Percentiles rank a stretch among this genome's conserved stretches.
These are phyloP conservation scores for Vimba vimba DNA, from an alignment of 2,113 vertebrate genomes.

Conservation along the genomic window DNA sequence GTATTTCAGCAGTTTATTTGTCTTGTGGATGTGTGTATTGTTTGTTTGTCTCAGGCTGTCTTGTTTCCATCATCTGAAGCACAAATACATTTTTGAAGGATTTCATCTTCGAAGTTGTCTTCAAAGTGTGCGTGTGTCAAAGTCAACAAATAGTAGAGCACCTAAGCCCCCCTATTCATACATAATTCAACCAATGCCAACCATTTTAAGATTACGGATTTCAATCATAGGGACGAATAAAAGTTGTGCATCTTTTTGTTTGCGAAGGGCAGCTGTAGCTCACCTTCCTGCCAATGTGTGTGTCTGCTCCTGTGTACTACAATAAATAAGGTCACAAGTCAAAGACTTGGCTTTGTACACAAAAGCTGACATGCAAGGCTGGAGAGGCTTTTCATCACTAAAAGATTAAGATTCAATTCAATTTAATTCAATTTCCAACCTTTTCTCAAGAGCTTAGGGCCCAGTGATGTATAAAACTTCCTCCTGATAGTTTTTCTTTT, in stretches of 20 bases:
- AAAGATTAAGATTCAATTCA: slow-evolving; percentile 48
- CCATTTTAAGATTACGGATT: slow-evolving; percentile 44
- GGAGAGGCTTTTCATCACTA: slow-evolving; percentile 31
- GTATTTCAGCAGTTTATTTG: slow-evolving; percentile 31
- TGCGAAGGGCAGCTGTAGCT: slow-evolving; percentile 3
- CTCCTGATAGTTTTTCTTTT: slow-evolving; percentile 25
- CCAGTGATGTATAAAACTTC: slow-evolving; percentile 30
- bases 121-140: slow-evolving; percentile 30
- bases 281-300: neutral
- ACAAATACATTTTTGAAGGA: slow-evolving; percentile 35
- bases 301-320: slow-evolving; percentile 13
- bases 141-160: slow-evolving; percentile 38
- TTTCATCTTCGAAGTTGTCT: slow-evolving; percentile 35
- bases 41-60: slow-evolving; percentile 32
- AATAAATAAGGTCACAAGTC: slow-evolving; percentile 45
- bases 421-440: slow-evolving; percentile 38
- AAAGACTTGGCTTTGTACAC: slow-evolving; percentile 31
- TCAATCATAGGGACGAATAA: slow-evolving; percentile 37
- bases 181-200: slow-evolving; percentile 50
- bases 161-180: slow-evolving; percentile 31
- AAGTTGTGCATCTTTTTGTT: slow-evolving; percentile 35
- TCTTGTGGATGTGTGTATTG: slow-evolving; percentile 16
- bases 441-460: slow-evolving; percentile 34
- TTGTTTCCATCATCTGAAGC: slow-evolving; percentile 44
- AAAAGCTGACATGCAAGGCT: slow-evolving; percentile 22